Percentiles rank a stretch among this genome's conserved stretches.
Conservation (phyloP, 2,797 vertebrate species). For the Pantherophis vulpinus region DNA sequence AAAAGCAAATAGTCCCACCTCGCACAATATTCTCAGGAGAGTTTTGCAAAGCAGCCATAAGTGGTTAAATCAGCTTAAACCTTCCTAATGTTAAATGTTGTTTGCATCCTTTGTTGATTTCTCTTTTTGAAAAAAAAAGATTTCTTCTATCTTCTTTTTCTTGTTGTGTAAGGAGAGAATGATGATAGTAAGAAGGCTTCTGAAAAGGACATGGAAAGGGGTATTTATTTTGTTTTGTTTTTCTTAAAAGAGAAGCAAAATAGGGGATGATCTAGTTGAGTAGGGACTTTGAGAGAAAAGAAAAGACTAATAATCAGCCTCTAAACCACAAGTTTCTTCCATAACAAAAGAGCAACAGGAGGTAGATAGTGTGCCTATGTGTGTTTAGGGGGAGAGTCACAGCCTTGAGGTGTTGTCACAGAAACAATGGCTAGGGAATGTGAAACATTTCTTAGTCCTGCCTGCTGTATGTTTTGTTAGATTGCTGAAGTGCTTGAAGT, state of each 20-base stretch:
- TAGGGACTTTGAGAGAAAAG: conserved; percentile 52
- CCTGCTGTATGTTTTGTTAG: conserved; percentile 41
- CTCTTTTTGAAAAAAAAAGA: conserved; percentile 56
- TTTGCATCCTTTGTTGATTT: conserved; percentile 59
- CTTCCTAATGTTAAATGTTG: conserved; percentile 61
- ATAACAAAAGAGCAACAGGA: conserved; percentile 67
- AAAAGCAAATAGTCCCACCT: conserved; percentile 44
- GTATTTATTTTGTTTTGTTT: conserved; percentile 68
- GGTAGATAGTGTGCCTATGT: conserved; percentile 32
- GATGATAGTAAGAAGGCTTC: conserved; percentile 47
- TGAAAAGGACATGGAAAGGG: conserved; percentile 48
- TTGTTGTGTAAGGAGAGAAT: conserved; percentile 42
- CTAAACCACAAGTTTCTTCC: conserved; percentile 58
- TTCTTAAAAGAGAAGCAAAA: conserved; percentile 61
- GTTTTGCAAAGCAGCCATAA: conserved; percentile 60
- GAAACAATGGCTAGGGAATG: conserved; percentile 56
- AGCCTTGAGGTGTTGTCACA: conserved; percentile 52
- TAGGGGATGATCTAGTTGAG: conserved; percentile 64
- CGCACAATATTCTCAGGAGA: conserved; percentile 12
- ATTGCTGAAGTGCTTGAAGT: conserved; percentile 5
- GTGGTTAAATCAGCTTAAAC: conserved; percentile 66
- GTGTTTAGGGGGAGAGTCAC: conserved; percentile 1
- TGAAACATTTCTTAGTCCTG: conserved; percentile 51
- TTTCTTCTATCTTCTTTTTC: conserved; percentile 59
- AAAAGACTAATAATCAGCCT: conserved; percentile 67